Evolutionary conservation across 1,140 invertebrate species (phyloP).

Genomic region (Nephotettix cincticeps): DNA sequence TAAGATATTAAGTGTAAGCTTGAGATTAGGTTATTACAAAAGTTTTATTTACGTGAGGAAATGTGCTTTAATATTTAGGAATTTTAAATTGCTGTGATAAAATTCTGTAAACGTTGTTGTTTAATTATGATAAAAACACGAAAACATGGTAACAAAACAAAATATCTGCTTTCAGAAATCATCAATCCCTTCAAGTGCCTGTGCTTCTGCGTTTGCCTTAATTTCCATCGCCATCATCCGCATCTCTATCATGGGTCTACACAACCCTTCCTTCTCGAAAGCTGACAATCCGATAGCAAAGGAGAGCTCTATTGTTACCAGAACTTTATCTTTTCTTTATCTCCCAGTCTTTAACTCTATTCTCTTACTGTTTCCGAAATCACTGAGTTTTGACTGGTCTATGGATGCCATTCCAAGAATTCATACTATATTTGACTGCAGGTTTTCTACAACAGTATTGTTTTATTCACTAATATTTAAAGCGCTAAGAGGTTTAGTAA

Average conservation of each 20-base stretch:
- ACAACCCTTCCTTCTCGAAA: slow-evolving; percentile 75
- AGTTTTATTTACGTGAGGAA: too few relatives aligned
- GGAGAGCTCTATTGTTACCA: slow-evolving; percentile 65
- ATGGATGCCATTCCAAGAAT: slow-evolving; percentile 90
- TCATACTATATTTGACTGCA: slow-evolving; percentile 65
- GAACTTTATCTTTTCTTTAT: slow-evolving; percentile 82
- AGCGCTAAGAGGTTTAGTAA: neutral
- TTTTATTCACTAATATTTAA: slow-evolving; percentile 59
- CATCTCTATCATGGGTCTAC: slow-evolving; percentile 60
- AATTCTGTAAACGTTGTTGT: too few relatives aligned
- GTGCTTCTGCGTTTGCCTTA: neutral
- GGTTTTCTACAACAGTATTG: slow-evolving; percentile 68
- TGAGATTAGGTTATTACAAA: too few relatives aligned
- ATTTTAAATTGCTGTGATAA: too few relatives aligned
- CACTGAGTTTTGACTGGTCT: slow-evolving; percentile 92
- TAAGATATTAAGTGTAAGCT: too few relatives aligned
- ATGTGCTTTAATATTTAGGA: too few relatives aligned
- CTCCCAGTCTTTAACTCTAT: slow-evolving; percentile 84
- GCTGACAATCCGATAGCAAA: slow-evolving; percentile 89
- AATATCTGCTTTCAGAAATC: neutral
- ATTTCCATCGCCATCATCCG: slow-evolving; percentile 42
- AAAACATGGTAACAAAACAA: too few relatives aligned
- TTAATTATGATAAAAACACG: too few relatives aligned
- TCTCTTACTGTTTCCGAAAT: slow-evolving; percentile 76
- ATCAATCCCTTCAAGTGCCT: neutral